phyloP scores from a whole-genome alignment of 2,113 vertebrate genomes.

The Phoenicopterus ruber region DNA sequence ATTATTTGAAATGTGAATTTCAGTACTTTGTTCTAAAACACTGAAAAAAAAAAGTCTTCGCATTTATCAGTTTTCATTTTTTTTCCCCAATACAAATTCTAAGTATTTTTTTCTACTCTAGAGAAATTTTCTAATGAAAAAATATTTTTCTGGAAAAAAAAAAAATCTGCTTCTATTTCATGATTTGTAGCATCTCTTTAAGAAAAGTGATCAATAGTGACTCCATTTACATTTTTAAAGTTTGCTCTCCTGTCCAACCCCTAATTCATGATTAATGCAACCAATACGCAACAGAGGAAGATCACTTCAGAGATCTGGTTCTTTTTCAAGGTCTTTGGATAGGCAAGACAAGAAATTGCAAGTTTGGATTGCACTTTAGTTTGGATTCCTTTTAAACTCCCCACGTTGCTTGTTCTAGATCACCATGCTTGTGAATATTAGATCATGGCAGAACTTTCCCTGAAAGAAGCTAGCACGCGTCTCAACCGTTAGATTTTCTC shows the following conservation, averaged over 20 bases:
- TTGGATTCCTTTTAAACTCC: background rate
- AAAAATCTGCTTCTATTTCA: background rate
- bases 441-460: background rate
- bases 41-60: rapidly evolving
- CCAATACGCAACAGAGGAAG: background rate
- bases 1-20: background rate
- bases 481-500: background rate
- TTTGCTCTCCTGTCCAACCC: background rate
- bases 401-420: background rate
- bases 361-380: background rate
- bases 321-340: background rate
- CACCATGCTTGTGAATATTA: background rate
- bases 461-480: background rate
- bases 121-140: background rate
- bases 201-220: background rate
- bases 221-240: background rate
- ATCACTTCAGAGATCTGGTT: background rate
- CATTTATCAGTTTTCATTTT: background rate
- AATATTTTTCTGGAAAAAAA: background rate
- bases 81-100: background rate
- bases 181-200: background rate
- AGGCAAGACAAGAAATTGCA: background rate
- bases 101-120: background rate
- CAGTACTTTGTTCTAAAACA: background rate
- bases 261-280: background rate